These are phyloP conservation scores for Cydia amplana DNA, from an alignment of 1,140 invertebrate genomes.

Conservation along the genomic window DNA sequence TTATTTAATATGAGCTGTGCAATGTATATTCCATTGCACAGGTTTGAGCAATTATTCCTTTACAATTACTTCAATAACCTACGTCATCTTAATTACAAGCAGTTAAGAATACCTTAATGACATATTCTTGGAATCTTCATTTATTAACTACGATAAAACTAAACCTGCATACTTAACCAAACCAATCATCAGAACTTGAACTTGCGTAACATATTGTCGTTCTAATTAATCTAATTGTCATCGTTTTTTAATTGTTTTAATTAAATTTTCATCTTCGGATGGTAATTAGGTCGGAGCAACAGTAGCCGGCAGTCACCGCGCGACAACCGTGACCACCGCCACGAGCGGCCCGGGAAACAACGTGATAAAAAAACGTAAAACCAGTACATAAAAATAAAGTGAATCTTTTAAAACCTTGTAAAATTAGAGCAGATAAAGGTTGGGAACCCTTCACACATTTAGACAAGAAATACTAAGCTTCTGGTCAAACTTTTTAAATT, in stretches of 20 bases:
- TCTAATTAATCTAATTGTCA: constrained; percentile 16
- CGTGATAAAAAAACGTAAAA: constrained; percentile 9
- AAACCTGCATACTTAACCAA: not conserved
- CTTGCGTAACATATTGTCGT: not conserved
- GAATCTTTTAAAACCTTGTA: no score
- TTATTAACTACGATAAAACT: not conserved
- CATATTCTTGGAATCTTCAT: not conserved
- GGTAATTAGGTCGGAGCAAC: constrained; percentile 23
- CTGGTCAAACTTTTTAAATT: no score
- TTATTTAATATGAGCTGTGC: no score
- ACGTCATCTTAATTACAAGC: not conserved
- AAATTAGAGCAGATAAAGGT: no score
- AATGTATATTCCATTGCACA: no score
- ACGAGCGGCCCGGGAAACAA: constrained; percentile 20
- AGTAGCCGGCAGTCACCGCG: constrained; percentile 15
- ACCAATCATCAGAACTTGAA: not conserved
- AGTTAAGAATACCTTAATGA: not conserved
- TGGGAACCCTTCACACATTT: no score
- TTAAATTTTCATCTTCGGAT: constrained; percentile 28
- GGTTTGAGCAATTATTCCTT: no score
- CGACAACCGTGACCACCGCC: constrained; percentile 8
- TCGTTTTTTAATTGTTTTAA: constrained; percentile 25
- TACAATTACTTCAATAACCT: not conserved
- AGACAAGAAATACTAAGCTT: no score
- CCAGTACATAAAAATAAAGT: not conserved